Base-by-base conservation (phyloP, 2,888 invertebrate species). In the Tortrix viridana region DNA sequence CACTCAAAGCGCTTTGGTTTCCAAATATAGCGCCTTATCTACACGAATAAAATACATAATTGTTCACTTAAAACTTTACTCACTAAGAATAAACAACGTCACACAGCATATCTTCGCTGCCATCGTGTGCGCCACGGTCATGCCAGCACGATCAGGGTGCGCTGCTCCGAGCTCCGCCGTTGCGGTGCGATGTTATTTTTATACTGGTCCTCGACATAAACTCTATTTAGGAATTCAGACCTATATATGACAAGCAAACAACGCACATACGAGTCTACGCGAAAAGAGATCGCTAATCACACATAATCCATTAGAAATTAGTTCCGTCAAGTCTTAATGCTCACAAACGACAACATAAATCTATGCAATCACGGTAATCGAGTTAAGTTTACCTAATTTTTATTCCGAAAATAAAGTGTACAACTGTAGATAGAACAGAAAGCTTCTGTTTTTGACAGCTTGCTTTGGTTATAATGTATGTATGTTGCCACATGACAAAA, bases 171-270 rank as follows among this genome's bases (percentile, higher is more conserved):
- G 80, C 81, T 76, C 76, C 77, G 77, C 81, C 78, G 80, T 83
- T 81, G 85, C 80, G 81, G 84, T 77, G 79, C 82, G 82, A 84
- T 86, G 89, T 91, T 91, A 91, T 91, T 91, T 91, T 88, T 90
- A 85, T 82, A 89, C 83, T 75, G 86, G 85, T 80, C 84, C 88
- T 84, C 89, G 87, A 88, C 90, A 88, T 88, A 81, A 90, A 87
- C 80, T 86, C 85, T 86, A 85, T 90, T 89, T 89, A 85, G 76
- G 88, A 89, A 86, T 86, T 85, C 72, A 83, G 81, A 83, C 76
- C 82, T 87, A 86, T 83, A 85, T 85, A 85, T 85, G 81, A 75
- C 83, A 81, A 79, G 75, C 80, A 84, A 86, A 89, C 86, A 88
- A 89, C 86, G 86, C 86, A 89, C 79, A 85, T 84, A 72, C 74